A percentile compares a stretch with the other conserved stretches of the same genome.
phyloP scores from a whole-genome alignment of 2,113 vertebrate species.

The Ardeotis arabs region DNA sequence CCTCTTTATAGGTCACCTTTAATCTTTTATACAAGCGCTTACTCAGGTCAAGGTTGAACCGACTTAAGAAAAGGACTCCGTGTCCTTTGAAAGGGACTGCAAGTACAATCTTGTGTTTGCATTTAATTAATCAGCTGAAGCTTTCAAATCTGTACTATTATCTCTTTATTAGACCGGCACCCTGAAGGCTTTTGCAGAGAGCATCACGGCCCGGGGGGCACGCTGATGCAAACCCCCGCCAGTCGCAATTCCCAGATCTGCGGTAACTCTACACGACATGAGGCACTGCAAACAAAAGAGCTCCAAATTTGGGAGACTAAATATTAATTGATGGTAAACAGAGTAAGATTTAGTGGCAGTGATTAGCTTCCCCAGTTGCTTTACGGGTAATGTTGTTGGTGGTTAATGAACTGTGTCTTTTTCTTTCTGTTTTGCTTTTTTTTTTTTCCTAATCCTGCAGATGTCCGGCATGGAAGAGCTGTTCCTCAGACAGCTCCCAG shows the following conservation, averaged over 20 bases:
- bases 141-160: conserved; percentile 54
- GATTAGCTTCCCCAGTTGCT: conserved; percentile 52
- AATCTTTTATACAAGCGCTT: neutral
- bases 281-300: neutral
- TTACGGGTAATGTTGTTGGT: neutral
- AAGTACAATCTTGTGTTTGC: conserved; percentile 37
- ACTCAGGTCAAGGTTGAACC: conserved; percentile 40
- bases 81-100: neutral
- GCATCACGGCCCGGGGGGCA: neutral
- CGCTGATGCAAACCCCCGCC: neutral
- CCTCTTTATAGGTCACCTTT: neutral
- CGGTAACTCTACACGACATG: fast-evolving
- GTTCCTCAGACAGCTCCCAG: conserved; percentile 27
- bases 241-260: neutral
- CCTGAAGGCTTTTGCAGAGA: conserved; percentile 9
- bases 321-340: conserved; percentile 55
- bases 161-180: conserved; percentile 24
- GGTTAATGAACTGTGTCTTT: conserved; percentile 47
- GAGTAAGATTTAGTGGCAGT: conserved; percentile 30
- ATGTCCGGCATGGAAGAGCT: neutral
- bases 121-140: conserved; percentile 62
- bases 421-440: neutral
- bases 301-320: neutral
- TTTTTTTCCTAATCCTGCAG: neutral
- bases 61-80: neutral